Conservation (phyloP, 2,888 invertebrate species). For the Julus scanicus region DNA sequence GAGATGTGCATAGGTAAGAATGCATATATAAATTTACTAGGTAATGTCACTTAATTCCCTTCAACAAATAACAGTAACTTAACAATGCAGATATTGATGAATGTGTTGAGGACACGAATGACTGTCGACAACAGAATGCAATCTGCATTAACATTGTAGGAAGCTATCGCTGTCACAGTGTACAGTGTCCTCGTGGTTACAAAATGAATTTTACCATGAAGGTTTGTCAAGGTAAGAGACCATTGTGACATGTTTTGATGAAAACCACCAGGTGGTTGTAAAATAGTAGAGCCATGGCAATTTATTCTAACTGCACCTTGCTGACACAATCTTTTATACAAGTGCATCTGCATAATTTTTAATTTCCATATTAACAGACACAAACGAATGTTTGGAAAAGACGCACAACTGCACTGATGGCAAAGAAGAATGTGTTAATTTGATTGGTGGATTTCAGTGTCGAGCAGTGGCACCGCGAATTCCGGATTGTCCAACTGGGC, state of each 20-base stretch:
- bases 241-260: not conserved
- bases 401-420: conserved; percentile 64
- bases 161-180: conserved; percentile 18
- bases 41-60: not conserved
- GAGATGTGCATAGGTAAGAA: conserved; percentile 48
- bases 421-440: conserved; percentile 66
- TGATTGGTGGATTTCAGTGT: conserved; percentile 66
- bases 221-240: conserved; percentile 48
- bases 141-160: conserved; percentile 24
- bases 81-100: conserved; percentile 54
- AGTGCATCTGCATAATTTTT: not conserved
- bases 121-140: conserved; percentile 30
- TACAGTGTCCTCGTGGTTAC: conserved; percentile 41
- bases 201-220: conserved; percentile 47
- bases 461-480: conserved; percentile 55
- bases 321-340: not conserved
- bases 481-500: conserved; percentile 60
- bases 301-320: not conserved
- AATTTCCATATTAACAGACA: conserved; percentile 46
- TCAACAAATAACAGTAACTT: not conserved
- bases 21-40: not conserved
- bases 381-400: conserved; percentile 56
- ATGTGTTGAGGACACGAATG: conserved; percentile 48
- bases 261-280: no score
- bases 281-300: not conserved